phyloP scores from a whole-genome alignment of 2,113 vertebrate species.

The Paratilapia polleni region DNA sequence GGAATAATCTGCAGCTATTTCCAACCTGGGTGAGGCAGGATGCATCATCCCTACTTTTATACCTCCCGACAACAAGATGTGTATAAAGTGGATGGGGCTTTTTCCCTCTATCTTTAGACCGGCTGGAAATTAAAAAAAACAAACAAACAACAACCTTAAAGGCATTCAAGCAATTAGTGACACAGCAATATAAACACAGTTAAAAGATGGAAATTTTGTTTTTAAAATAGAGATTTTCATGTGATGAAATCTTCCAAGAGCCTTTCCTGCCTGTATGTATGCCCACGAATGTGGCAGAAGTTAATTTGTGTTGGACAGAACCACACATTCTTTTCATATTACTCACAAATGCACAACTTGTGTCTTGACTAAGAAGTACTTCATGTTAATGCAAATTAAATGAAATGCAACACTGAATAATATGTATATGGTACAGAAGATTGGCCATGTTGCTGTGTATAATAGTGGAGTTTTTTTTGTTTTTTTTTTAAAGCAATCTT shows the following conservation, averaged over 20 bases:
- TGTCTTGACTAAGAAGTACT: background rate
- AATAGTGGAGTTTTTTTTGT: background rate
- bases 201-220: constrained; percentile 20
- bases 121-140: constrained; percentile 18
- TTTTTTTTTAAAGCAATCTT: background rate
- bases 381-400: background rate
- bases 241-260: constrained; percentile 10
- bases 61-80: constrained; percentile 16
- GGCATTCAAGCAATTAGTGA: background rate
- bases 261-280: background rate
- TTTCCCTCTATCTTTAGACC: background rate
- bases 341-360: constrained; percentile 2
- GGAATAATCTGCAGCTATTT: constrained; percentile 73
- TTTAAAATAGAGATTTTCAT: background rate
- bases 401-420: background rate
- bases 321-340: constrained; percentile 51
- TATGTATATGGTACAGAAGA: background rate
- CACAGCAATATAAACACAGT: background rate
- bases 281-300: background rate
- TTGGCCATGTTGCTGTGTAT: background rate
- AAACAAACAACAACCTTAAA: constrained; percentile 1
- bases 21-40: constrained; percentile 49
- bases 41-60: constrained; percentile 57
- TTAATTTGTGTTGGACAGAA: constrained; percentile 42
- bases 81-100: background rate